Evolutionary conservation across 2,888 invertebrate species (phyloP), one percentile per base, ranked within the genome.

Genomic region (Theretra japonica): DNA sequence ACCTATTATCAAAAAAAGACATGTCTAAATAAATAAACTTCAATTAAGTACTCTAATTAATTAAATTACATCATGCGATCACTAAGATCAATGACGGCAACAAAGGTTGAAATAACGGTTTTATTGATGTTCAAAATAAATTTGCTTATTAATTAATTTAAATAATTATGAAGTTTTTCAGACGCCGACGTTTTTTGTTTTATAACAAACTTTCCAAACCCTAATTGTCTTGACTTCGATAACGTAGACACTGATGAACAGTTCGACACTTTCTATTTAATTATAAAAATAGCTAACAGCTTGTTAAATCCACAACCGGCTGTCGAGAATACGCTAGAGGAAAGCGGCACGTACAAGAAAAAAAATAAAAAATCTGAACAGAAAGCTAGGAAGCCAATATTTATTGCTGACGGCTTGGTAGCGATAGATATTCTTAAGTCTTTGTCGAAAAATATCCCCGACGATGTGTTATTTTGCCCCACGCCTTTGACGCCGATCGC

Each of bases 101-200:
- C 33, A 7, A 33, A 33, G 7, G 33, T 33, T 33, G 33, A n/a
- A n/a, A n/a, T 33, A 7, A 33, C 33, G 6, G 6, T 33, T 33
- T 33, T 33, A 33, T 33, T 33, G 33, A 33, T 7, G n/a, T 33
- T 65, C 19, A n/a, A 53, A 50, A 50, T 41, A 68, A 1, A 23
- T 58, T 25, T 23, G 48, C 28, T 69, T n/a, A 56, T 69, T 69
- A 17, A 33, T 53, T 50, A 56, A 28, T n/a, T 6, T n/a, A 53
- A 56, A 71, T n/a, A 60, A n/a, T 33, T 70, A 11, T 56, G 41
- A 73, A 91, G 93, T 68, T 75, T 90, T 85, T 73, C 84, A 81
- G 93, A 93, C 77, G 91, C 88, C 2, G 92, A 93, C 73, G 84
- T 94, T 21, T 91, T 92, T 80, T 90, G 90, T 75, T 85, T 92